These are phyloP conservation scores for Pachymerium ferrugineum DNA, from an alignment of 2,888 invertebrate species.

Conservation along the genomic window DNA sequence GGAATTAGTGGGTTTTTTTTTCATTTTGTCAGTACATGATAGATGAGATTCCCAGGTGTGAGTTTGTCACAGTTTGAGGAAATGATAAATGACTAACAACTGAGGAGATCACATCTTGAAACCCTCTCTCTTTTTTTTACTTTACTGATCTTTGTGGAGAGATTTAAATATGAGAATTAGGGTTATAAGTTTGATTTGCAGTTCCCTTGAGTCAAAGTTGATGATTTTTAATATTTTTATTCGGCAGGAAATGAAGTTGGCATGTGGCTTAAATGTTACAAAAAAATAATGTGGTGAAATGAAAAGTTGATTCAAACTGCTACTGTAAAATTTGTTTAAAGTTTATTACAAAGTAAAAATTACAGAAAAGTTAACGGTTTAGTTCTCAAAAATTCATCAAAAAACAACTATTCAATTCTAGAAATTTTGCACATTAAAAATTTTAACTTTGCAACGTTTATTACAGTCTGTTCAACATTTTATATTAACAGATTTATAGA, in stretches of 20 bases:
- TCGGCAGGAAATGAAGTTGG: background rate
- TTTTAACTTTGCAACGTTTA: too few relatives aligned
- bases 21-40: background rate
- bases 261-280: background rate
- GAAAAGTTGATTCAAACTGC: background rate
- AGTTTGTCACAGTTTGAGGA: background rate
- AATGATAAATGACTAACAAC: background rate
- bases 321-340: too few relatives aligned
- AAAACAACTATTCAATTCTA: too few relatives aligned
- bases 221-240: background rate
- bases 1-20: background rate
- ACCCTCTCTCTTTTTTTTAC: too few relatives aligned
- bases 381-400: too few relatives aligned
- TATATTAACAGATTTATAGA: too few relatives aligned
- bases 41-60: background rate
- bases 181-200: background rate
- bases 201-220: background rate
- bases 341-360: too few relatives aligned
- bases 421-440: too few relatives aligned
- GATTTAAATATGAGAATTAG: background rate
- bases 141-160: too few relatives aligned
- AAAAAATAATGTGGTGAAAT: background rate
- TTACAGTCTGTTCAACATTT: too few relatives aligned
- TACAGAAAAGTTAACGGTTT: too few relatives aligned
- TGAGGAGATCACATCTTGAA: background rate